These are phyloP conservation scores for Clanis bilineata DNA, from an alignment of 2,888 invertebrate species.

Conservation along the genomic window DNA sequence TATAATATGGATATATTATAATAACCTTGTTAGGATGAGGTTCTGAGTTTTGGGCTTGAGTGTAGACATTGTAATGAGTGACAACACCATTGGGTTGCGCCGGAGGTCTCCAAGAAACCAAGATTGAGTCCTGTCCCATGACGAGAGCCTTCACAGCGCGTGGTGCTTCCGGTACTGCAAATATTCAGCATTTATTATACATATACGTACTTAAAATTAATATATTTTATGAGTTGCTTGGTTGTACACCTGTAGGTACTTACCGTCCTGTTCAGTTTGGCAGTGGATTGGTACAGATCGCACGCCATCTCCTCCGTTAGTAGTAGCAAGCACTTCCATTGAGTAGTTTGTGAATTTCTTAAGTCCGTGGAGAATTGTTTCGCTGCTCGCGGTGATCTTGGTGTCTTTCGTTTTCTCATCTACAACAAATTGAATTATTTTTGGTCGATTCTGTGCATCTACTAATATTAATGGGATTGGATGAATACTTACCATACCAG, in stretches of 20 bases:
- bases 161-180: conserved; percentile 94
- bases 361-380: conserved; percentile 95
- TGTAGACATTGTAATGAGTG: conserved; percentile 96
- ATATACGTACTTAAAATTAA: too few species aligned
- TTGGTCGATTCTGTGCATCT: too few species aligned
- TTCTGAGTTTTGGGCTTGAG: conserved; percentile 87
- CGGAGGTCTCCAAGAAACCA: conserved; percentile 97
- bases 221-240: too few species aligned
- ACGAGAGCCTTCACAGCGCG: conserved; percentile 96
- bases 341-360: conserved; percentile 98
- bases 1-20: not conserved
- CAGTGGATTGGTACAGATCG: conserved; percentile 94
- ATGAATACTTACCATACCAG: conserved; percentile 91
- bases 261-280: conserved; percentile 97
- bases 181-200: not conserved
- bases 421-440: conserved; percentile 59
- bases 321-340: conserved; percentile 97
- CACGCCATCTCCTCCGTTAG: conserved; percentile 97
- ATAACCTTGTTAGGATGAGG: conserved; percentile 88
- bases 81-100: conserved; percentile 96
- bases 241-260: conserved; percentile 33
- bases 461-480: too few species aligned
- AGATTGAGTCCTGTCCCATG: conserved; percentile 94
- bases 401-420: conserved; percentile 95
- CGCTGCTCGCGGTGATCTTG: conserved; percentile 95